phyloP scores from a whole-genome alignment of 2,797 vertebrate genomes.

The Nothura maculosa region DNA sequence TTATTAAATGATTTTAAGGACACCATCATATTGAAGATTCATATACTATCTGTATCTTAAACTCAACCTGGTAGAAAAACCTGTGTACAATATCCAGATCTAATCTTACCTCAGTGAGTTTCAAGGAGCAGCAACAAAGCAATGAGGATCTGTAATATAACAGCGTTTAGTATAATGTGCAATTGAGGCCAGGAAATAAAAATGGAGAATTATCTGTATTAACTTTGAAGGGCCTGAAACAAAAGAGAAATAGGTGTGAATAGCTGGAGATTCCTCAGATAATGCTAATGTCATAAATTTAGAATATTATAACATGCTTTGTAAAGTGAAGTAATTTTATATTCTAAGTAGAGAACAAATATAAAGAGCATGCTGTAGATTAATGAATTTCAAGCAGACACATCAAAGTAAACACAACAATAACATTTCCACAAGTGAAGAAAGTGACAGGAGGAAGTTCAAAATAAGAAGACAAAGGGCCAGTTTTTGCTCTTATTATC shows the following conservation, averaged over 20 bases:
- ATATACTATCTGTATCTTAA: slow-evolving; percentile 1
- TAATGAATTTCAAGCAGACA: slow-evolving; percentile 61
- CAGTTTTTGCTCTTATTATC: not conserved
- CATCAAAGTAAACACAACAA: slow-evolving; percentile 70
- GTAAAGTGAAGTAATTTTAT: slow-evolving; percentile 41
- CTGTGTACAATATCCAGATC: slow-evolving; percentile 21
- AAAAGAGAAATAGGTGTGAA: slow-evolving; percentile 56
- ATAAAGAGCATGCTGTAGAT: slow-evolving; percentile 50
- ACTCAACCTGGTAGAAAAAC: not conserved
- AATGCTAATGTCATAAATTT: slow-evolving; percentile 62
- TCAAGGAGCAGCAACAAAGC: slow-evolving; percentile 62
- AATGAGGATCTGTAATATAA: slow-evolving; percentile 44
- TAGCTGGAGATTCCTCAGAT: slow-evolving; percentile 66
- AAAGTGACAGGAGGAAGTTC: slow-evolving; percentile 26
- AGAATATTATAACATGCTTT: slow-evolving; percentile 59
- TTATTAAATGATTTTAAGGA: slow-evolving; percentile 4
- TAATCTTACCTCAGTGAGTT: slow-evolving; percentile 35
- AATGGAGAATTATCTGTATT: slow-evolving; percentile 57
- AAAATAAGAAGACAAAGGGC: slow-evolving; percentile 30
- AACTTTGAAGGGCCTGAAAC: slow-evolving; percentile 59
- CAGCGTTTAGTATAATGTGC: slow-evolving; percentile 24
- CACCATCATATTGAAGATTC: not conserved
- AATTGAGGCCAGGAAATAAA: slow-evolving; percentile 53
- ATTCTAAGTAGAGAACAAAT: slow-evolving; percentile 58
- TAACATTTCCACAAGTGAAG: slow-evolving; percentile 59